Evolutionary conservation across 2,113 vertebrate genomes (phyloP).

Genomic region (Neogale vison): DNA sequence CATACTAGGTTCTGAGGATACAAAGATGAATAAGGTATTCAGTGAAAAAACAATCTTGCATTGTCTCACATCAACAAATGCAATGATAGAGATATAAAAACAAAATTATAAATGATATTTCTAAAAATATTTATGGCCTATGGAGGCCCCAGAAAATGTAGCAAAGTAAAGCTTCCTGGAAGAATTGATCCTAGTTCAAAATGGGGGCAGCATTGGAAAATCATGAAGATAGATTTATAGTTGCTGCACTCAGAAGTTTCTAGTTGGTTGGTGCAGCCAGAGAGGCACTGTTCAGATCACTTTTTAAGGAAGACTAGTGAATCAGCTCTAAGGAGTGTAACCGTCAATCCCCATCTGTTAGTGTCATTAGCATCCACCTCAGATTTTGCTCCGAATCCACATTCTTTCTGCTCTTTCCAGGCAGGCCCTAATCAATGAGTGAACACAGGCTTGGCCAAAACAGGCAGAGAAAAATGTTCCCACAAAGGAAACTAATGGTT

Average conservation of each 20-base stretch:
- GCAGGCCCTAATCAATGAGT: not conserved
- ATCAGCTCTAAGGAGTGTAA: rapidly evolving
- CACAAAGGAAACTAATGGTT: not conserved
- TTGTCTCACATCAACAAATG: not conserved
- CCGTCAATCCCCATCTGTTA: no score
- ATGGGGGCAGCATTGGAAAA: not conserved
- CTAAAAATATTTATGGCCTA: not conserved
- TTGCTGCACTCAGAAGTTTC: not conserved
- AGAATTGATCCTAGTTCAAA: not conserved
- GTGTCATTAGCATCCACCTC: not conserved
- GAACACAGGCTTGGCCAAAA: not conserved
- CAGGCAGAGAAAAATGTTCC: not conserved
- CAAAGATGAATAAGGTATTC: not conserved
- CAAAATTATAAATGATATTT: not conserved
- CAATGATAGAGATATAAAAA: not conserved
- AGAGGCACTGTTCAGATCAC: not conserved
- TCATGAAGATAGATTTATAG: no score
- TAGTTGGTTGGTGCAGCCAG: no score
- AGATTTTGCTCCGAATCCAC: not conserved
- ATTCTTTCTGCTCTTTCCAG: not conserved
- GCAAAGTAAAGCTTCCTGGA: not conserved
- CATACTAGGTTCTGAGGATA: not conserved
- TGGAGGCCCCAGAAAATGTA: not conserved
- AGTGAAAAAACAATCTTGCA: not conserved
- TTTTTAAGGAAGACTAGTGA: not conserved